Base-by-base conservation (phyloP, 1,140 invertebrate species). In the Drosophila carrolli region DNA sequence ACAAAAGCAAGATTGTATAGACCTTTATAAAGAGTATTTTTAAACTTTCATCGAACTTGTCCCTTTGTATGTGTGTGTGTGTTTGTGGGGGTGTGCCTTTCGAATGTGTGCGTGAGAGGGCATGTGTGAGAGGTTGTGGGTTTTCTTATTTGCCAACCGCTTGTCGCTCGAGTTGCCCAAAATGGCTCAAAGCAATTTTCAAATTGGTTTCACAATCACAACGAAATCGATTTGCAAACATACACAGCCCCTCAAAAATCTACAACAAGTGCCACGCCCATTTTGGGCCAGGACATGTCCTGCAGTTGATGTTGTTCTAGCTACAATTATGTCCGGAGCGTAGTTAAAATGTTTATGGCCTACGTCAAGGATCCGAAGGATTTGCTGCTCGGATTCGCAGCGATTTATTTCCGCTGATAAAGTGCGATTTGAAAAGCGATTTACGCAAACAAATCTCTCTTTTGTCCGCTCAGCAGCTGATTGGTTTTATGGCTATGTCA, bases 151-250 rank as follows among this genome's bases (percentile, higher is more conserved):
- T 81, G 74, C 57, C 75, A 72, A 68, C 6, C 65, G 74, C 78
- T 79, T 82, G 83, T 62, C 68, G 75, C 56, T 75, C 71, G 63
- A 75, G 61, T 78, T 81, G 75, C 58, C 72, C 66, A 47, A 81
- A 79, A 82, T 86, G 58, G 83, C 83, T 82, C 83, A 88, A 86
- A 86, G 83, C 83, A 57, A 86, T 86, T 88, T 82, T 79, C 78
- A 86, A 86, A 86, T 86, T 86, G 83, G 86, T 86, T 86, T 73
- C 75, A 59, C 78, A 86, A 88, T 88, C 78, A 76, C 63, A 70
- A 82, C 75, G 77, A 86, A 86, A 86, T 86, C 82, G 82, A 86
- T 86, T 86, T 75, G 74, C 68, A 78, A 81, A 80, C 75, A 71
- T 67, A 40, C 14, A 58, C 37, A 59, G 16, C 16, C 16, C 9